Evolutionary conservation across 2,888 invertebrate species (phyloP), one percentile per base, ranked within the genome.

Genomic region (Hydraecia micacea): DNA sequence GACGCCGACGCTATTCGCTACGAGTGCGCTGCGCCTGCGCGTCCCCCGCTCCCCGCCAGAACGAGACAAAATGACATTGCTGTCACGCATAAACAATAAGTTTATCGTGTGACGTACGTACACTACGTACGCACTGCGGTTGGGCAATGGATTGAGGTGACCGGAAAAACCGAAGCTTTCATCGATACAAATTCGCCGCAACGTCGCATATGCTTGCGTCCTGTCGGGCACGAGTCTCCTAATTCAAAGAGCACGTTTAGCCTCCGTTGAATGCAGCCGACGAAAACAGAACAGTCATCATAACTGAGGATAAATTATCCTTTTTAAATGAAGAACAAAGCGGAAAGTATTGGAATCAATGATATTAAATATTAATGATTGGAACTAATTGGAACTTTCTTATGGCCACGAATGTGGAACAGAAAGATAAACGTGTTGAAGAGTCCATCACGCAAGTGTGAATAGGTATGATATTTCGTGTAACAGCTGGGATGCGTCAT

Each of bases 11-110:
- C 55, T 55, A 55, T 55, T 55, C n/a, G n/a, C 65, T 39, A 72
- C 75, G 72, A 72, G 67, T 76, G 76, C 75, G 82, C 82, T 75
- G 86, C 84, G 84, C 84, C 83, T 76, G 73, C 82, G 71, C 84
- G 62, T 67, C 42, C 72, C 79, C 69, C 83, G 52, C 79, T 25
- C 66, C 65, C 36, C 73, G 81, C 60, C 62, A 76, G 82, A 89
- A 68, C 73, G 85, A 85, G 85, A 88, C 80, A 60, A 69, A 71
- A 39, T 62, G 11, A 39, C 65, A 76, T 77, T 75, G 39, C 87
- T 77, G 72, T 85, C 71, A 63, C 72, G 39, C 84, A 71, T 71
- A 79, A 74, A 85, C 80, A 81, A 79, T 32, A 66, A 77, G 68
- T 46, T 76, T 75, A 73, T 52, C 72, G 68, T 66, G 68, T 39